Evolutionary conservation across 2,113 vertebrate genomes (phyloP).

Genomic region (Spea multiplicata): DNA sequence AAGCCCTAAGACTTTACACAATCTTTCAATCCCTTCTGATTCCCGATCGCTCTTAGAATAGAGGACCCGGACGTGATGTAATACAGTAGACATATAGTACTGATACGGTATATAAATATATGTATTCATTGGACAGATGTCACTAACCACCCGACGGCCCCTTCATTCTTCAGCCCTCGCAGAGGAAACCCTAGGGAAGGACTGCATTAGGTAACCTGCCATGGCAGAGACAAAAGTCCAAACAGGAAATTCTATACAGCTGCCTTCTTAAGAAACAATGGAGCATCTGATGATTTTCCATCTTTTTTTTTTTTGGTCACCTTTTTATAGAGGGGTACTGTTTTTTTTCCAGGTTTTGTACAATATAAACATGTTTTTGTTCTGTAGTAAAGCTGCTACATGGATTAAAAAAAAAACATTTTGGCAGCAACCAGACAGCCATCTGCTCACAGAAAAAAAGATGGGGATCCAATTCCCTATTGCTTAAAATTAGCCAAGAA

Average conservation of each 20-base stretch:
- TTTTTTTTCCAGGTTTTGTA: slow-evolving; percentile 12
- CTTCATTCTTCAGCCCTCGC: background rate
- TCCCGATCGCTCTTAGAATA: no score
- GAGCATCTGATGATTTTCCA: slow-evolving; percentile 25
- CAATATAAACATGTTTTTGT: slow-evolving; percentile 15
- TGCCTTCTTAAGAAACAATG: slow-evolving; percentile 45
- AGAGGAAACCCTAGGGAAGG: background rate
- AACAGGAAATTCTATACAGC: slow-evolving; percentile 45
- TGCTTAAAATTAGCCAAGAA: background rate
- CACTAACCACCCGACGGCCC: background rate
- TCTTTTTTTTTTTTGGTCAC: slow-evolving; percentile 12
- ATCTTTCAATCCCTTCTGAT: no score
- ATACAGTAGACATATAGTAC: no score
- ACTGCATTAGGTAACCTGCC: slow-evolving; percentile 8
- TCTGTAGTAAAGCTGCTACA: slow-evolving; percentile 12
- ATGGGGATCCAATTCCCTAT: background rate
- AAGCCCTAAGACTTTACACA: no score
- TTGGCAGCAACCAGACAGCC: background rate
- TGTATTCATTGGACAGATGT: background rate
- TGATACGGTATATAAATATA: background rate
- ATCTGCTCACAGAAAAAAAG: slow-evolving; percentile 15
- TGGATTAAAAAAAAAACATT: background rate
- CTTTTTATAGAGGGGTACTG: background rate
- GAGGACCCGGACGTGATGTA: no score
- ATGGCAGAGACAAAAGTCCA: slow-evolving; percentile 19